Evolutionary conservation across 37 sponge, comb jelly and placozoan genomes (phyloP).

Genomic region (Theonella swinhoei): DNA sequence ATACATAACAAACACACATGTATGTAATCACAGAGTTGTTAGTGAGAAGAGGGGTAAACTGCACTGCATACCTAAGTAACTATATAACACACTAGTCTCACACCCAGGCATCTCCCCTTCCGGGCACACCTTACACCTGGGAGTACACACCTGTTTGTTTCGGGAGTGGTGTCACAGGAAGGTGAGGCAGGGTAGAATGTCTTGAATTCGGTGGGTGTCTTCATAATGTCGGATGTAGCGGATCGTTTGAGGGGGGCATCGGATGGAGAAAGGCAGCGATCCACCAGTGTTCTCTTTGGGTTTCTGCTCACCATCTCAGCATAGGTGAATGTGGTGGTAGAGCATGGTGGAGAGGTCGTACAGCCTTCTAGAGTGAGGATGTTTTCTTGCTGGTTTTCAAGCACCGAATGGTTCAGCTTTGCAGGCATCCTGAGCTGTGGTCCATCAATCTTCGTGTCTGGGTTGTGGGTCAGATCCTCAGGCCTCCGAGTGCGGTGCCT

Average conservation of each 20-base stretch:
- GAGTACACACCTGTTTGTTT: not conserved
- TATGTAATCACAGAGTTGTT: too few relatives aligned
- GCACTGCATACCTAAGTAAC: too few relatives aligned
- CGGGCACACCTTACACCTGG: not conserved
- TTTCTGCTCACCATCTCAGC: slow-evolving; percentile 6
- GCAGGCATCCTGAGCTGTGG: too few relatives aligned
- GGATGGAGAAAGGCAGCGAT: slow-evolving; percentile 59
- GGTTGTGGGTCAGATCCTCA: too few relatives aligned
- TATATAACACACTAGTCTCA: too few relatives aligned
- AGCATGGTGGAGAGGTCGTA: too few relatives aligned
- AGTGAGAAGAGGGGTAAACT: not conserved
- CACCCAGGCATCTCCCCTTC: not conserved
- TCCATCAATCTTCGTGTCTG: too few relatives aligned
- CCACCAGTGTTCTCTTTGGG: slow-evolving; percentile 37
- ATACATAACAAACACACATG: too few relatives aligned
- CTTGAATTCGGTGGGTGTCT: slow-evolving; percentile 8
- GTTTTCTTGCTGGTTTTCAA: too few relatives aligned
- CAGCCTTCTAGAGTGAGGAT: too few relatives aligned
- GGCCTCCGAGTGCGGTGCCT: too few relatives aligned
- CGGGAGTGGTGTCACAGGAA: not conserved
- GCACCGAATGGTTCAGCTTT: too few relatives aligned
- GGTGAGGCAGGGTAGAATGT: not conserved
- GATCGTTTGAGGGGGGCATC: slow-evolving; percentile 38
- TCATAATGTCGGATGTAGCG: not conserved
- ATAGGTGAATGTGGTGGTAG: slow-evolving; percentile 19